Evolutionary conservation across 92 coral and sea anemone genomes (phyloP).

Genomic region (Phenganax stokvisi): DNA sequence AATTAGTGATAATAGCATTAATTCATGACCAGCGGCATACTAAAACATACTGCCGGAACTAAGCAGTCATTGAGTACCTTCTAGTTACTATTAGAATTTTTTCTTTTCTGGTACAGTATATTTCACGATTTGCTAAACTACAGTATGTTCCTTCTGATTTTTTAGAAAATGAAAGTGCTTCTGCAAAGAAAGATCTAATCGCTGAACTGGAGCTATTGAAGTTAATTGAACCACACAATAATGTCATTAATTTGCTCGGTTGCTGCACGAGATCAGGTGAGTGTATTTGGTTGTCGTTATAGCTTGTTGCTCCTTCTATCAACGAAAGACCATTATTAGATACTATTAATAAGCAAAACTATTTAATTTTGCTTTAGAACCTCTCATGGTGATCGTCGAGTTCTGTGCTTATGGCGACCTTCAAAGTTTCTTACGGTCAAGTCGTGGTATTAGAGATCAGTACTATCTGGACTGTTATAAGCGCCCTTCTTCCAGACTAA

Average conservation of each 20-base stretch:
- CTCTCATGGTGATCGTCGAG: conserved; percentile 93
- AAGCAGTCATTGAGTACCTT: too few relatives aligned
- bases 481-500: conserved; percentile 70
- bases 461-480: conserved; percentile 83
- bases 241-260: conserved; percentile 83
- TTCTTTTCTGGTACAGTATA: too few relatives aligned
- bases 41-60: too few relatives aligned
- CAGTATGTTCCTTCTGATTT: neutral
- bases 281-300: neutral
- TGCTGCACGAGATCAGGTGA: conserved; percentile 86
- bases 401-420: conserved; percentile 91
- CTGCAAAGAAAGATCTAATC: conserved; percentile 77
- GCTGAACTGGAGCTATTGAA: conserved; percentile 89
- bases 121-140: too few relatives aligned
- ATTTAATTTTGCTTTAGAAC: conserved; percentile 40
- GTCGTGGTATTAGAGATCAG: conserved; percentile 93
- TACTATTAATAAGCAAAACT: neutral
- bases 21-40: too few relatives aligned
- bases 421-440: conserved; percentile 87
- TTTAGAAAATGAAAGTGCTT: conserved; percentile 84
- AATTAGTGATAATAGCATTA: too few relatives aligned
- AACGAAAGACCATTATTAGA: neutral
- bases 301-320: neutral
- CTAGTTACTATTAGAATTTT: too few relatives aligned
- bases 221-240: conserved; percentile 93